Conservation (phyloP, 2,113 vertebrate species). For the Sitta europaea region DNA sequence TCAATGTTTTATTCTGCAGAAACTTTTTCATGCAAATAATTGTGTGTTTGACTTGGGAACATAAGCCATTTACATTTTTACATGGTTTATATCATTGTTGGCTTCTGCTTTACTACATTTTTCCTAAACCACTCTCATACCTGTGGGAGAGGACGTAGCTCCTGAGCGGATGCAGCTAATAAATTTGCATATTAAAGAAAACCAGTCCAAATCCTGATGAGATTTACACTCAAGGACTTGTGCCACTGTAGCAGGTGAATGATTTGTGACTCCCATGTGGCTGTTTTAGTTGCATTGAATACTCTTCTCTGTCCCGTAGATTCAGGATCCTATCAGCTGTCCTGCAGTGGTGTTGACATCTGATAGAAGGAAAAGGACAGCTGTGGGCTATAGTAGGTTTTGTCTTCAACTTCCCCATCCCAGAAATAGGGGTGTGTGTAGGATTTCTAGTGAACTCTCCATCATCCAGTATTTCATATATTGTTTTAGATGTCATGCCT, state of each 20-base stretch:
- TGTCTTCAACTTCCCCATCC: neutral
- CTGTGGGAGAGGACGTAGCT: neutral
- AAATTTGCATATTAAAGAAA: neutral
- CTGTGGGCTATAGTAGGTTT: neutral
- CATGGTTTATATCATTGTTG: neutral
- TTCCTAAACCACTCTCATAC: neutral
- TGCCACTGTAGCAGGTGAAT: neutral
- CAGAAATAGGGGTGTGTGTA: neutral
- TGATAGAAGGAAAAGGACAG: neutral
- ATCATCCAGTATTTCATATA: neutral
- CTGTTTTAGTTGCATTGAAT: neutral
- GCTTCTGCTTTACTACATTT: neutral
- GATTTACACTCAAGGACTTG: neutral
- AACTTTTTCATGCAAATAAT: neutral
- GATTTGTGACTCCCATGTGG: neutral
- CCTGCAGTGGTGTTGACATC: neutral
- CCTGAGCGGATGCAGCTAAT: neutral
- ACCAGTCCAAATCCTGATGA: neutral
- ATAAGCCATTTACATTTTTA: neutral
- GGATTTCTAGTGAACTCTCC: neutral
- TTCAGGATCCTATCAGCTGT: neutral
- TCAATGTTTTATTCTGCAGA: neutral
- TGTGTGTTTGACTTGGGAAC: neutral
- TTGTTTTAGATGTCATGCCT: neutral
- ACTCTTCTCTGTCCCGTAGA: neutral